These are phyloP conservation scores for Peromyscus aztecus DNA, from an alignment of 2,797 vertebrate genomes.

Conservation along the genomic window DNA sequence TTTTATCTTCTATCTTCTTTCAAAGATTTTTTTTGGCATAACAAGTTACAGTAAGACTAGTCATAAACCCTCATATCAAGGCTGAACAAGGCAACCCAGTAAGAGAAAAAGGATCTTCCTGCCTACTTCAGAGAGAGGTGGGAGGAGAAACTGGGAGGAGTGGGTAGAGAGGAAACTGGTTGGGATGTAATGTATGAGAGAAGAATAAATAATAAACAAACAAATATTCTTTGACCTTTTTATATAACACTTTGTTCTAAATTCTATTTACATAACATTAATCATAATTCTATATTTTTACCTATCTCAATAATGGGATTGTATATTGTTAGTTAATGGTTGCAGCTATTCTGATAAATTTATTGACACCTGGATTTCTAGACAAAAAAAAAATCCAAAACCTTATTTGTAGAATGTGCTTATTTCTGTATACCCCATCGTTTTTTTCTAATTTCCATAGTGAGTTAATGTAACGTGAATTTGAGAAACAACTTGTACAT, in stretches of 20 bases:
- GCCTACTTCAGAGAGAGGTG: neutral
- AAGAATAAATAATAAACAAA: neutral
- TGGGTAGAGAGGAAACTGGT: neutral
- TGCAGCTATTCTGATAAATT: neutral
- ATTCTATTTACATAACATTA: neutral
- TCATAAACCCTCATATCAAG: neutral
- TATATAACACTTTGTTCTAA: neutral
- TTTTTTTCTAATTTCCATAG: neutral
- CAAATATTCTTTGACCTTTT: constrained; percentile 30
- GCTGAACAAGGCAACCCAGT: neutral
- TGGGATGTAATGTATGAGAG: neutral
- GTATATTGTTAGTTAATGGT: neutral
- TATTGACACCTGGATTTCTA: neutral
- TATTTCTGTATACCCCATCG: neutral
- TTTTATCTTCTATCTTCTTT: neutral
- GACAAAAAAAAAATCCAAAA: neutral
- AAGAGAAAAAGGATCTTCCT: neutral
- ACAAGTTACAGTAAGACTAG: neutral
- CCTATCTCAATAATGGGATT: neutral
- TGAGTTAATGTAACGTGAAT: neutral
- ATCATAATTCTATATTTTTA: neutral
- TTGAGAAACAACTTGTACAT: neutral
- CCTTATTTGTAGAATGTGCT: neutral
- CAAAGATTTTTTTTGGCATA: constrained; percentile 2
- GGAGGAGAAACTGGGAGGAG: too few relatives aligned